Base-by-base conservation (phyloP, 2,888 invertebrate species). In the Apoda limacodes region DNA sequence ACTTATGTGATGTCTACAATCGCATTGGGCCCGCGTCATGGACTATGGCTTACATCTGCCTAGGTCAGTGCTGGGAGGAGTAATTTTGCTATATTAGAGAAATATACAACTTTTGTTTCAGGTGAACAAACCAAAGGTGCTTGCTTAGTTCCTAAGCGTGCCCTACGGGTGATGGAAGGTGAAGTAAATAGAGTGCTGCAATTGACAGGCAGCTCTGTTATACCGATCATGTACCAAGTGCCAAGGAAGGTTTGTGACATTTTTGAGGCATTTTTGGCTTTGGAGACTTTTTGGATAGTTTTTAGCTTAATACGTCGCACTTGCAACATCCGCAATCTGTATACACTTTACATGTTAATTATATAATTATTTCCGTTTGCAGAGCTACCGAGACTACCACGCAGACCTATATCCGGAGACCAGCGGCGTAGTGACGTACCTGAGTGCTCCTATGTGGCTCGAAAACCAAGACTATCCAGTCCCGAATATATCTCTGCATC, bases 81-180 rank as follows among this genome's bases (percentile, higher is more conserved):
- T n/a, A n/a, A n/a, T n/a, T n/a, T n/a, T n/a, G n/a, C n/a, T n/a
- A n/a, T n/a, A n/a, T n/a, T n/a, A n/a, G n/a, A n/a, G n/a, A n/a
- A n/a, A n/a, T n/a, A n/a, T n/a, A n/a, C n/a, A n/a, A n/a, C n/a
- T n/a, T n/a, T n/a, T n/a, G n/a, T n/a, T n/a, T n/a, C n/a, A 80
- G 87, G 94, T n/a, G 95, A 96, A 55, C 97, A 97, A 67, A 95
- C 95, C 0, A 95, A 96, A 61, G 97, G 97, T 3, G 94, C 94
- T 2, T 94, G 95, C 50, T 64, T 97, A 39, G 90, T 96, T 25
- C 94, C 96, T 4, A 98, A 98, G 76, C 82, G 95, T 34, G 93
- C 94, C 1, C 75, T 98, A 21, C 89, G 92, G 49, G 94, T 97
- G n/a, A 98, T 98, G 97, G 92, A 93, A 48, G 96, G 95, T 1